phyloP scores from a whole-genome alignment of 1,140 invertebrate genomes.

The Elymnias hypermnestra region DNA sequence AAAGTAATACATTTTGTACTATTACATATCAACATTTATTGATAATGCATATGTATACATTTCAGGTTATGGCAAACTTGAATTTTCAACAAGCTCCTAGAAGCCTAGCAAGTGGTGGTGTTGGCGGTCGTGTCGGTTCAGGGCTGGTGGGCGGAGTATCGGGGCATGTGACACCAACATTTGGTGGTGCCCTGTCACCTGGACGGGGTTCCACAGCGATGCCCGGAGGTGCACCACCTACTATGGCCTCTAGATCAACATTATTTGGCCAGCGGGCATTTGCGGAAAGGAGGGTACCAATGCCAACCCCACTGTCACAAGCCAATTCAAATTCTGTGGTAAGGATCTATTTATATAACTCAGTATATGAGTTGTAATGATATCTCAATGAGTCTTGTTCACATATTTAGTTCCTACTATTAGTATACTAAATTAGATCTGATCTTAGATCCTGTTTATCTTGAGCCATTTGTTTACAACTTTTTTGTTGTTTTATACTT shows the following conservation, averaged over 20 bases:
- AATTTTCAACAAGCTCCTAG: constrained; percentile 88
- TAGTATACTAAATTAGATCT: too few species aligned
- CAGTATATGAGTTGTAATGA: background rate
- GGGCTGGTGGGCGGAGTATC: constrained; percentile 78
- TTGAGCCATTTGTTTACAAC: too few species aligned
- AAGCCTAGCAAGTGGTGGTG: constrained; percentile 83
- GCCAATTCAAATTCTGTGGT: constrained; percentile 77
- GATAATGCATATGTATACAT: background rate
- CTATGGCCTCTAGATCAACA: constrained; percentile 73
- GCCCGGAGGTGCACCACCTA: constrained; percentile 68
- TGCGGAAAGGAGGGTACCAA: constrained; percentile 83
- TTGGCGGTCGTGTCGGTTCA: constrained; percentile 74
- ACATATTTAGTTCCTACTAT: too few species aligned
- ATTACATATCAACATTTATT: constrained; percentile 1
- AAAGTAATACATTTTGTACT: too few species aligned
- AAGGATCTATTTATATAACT: background rate
- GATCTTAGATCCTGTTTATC: too few species aligned
- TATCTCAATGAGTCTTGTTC: too few species aligned
- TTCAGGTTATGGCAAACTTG: constrained; percentile 86
- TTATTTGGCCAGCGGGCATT: constrained; percentile 87
- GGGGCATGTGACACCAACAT: constrained; percentile 71
- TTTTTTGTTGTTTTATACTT: too few species aligned
- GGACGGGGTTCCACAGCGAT: constrained; percentile 70
- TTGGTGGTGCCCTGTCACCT: constrained; percentile 65
- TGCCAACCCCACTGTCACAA: constrained; percentile 79